Base-by-base conservation (phyloP, 2,797 vertebrate species). In the Bradypus variegatus region DNA sequence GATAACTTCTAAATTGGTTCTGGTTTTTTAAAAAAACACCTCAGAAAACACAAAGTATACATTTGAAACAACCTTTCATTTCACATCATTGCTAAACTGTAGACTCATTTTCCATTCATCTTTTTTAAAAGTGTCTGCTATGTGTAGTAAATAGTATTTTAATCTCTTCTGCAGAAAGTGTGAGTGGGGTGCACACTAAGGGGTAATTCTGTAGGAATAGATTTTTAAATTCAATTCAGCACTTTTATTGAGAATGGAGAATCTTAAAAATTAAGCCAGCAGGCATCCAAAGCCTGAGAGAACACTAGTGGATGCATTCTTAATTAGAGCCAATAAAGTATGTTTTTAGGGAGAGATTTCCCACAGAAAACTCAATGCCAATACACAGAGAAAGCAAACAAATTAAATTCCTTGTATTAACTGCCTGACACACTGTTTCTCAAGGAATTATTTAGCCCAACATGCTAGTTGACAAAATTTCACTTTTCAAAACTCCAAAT, bases 291-390 rank as follows among this genome's bases (percentile, higher is more conserved):
- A 91, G 92, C 94, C 94, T 95, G 73, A 90, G 95, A 95, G 95
- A 95, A 95, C 95, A 95, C 94, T 96, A 95, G 94, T 96, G 93
- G 92, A 96, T 95, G 91, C 91, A 95, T 96, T 94, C 94, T 96
- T 96, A 96, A 96, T 96, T 95, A 96, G 93, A 96, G 92, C 94
- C 94, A 96, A 94, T 96, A 95, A 94, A 94, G 73, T 93, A 92
- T 94, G 91, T 94, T 96, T 96, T 95, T 94, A 95, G 95, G 88
- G 89, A 93, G 79, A 72, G 86, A 89, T 95, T 95, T 94, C 94
- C 93, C 38, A 92, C 82, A 84, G 90, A 95, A 96, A 94, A 41
- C 94, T 96, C 92, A 94, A 90, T 94, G 92, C 93, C 65, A 91
- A 93, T 94, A 91, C 65, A 73, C 91, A 82, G 93, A 95, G 92